Evolutionary conservation across 2,888 invertebrate genomes (phyloP).

Genomic region (Gasteruption jaculator): DNA sequence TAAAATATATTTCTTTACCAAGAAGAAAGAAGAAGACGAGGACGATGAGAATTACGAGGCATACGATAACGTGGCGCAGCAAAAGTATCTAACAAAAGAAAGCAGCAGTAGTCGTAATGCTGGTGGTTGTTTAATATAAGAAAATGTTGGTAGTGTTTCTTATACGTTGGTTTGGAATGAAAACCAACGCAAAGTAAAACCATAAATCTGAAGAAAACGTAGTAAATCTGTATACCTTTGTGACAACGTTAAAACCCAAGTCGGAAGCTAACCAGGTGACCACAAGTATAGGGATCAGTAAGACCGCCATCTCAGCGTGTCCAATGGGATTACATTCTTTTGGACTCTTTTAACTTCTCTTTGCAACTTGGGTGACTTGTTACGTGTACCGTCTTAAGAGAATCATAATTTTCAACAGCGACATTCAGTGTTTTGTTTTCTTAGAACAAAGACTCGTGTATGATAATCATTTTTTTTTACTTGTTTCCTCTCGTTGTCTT

Average conservation of each 20-base stretch:
- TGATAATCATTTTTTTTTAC: too few relatives aligned
- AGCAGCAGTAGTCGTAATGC: too few relatives aligned
- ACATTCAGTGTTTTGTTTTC: too few relatives aligned
- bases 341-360: conserved; percentile 11
- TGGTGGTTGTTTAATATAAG: too few relatives aligned
- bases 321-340: conserved; percentile 40
- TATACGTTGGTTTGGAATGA: too few relatives aligned
- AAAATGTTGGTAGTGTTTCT: too few relatives aligned
- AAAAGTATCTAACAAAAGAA: too few relatives aligned
- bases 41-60: conserved; percentile 13
- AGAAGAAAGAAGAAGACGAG: conserved; percentile 9
- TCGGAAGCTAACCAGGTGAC: conserved; percentile 33
- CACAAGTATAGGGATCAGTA: conserved; percentile 30
- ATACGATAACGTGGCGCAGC: conserved; percentile 18
- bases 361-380: conserved; percentile 14
- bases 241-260: conserved; percentile 31
- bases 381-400: too few relatives aligned
- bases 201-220: conserved; percentile 40
- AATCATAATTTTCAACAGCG: too few relatives aligned
- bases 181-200: conserved; percentile 29
- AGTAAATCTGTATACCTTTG: conserved; percentile 37
- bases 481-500: too few relatives aligned
- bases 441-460: too few relatives aligned
- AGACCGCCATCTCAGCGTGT: conserved; percentile 34
- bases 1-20: too few relatives aligned